These are phyloP conservation scores for Mormoops blainvillei DNA, from an alignment of 2,113 vertebrate species.

Conservation along the genomic window DNA sequence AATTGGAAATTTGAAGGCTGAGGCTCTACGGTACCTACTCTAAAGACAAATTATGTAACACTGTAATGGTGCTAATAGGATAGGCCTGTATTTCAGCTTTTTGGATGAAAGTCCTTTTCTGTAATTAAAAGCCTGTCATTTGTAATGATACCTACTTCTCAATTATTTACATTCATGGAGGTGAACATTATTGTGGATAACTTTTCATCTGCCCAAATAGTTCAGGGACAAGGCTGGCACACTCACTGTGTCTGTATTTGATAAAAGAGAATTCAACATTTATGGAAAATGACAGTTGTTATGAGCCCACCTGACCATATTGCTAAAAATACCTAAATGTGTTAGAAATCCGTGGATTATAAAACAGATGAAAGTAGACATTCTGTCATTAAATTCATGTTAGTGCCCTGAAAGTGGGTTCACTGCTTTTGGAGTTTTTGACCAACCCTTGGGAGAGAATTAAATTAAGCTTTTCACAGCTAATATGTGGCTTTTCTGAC, in stretches of 20 bases:
- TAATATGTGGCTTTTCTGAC: not conserved
- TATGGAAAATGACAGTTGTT: conserved; percentile 30
- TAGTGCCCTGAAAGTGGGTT: not conserved
- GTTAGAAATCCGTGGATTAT: not conserved
- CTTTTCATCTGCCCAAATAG: conserved; percentile 19
- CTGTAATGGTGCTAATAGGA: not conserved
- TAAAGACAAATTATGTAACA: not conserved
- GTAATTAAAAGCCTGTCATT: not conserved
- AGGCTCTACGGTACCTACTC: not conserved
- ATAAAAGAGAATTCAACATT: not conserved
- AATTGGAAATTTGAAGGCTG: not conserved
- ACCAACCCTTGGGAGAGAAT: not conserved
- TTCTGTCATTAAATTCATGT: not conserved
- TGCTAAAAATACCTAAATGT: conserved; percentile 40
- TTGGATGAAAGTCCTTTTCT: conserved; percentile 25
- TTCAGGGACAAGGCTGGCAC: conserved; percentile 1
- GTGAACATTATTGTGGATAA: not conserved
- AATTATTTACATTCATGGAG: not conserved
- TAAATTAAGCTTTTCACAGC: not conserved
- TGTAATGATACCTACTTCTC: not conserved
- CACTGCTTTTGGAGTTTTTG: not conserved
- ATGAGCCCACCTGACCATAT: not conserved
- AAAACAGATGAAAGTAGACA: not conserved
- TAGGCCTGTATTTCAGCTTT: not conserved
- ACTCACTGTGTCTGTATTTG: not conserved